Conservation (phyloP, 2,888 invertebrate genomes). For the Acholoe squamosa region DNA sequence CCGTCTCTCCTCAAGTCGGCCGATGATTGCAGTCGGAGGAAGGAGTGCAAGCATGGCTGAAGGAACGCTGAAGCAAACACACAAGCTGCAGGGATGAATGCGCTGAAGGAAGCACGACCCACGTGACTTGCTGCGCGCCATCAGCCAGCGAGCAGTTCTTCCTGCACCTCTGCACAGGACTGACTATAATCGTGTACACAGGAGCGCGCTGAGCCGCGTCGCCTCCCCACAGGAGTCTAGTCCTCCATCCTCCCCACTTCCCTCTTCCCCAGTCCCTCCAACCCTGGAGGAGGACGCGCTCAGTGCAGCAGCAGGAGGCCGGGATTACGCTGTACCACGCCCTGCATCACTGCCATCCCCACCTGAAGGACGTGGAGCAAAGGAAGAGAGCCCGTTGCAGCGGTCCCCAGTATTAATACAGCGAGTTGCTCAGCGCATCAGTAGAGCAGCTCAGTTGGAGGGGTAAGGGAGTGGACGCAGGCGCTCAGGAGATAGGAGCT, state of each 20-base stretch:
- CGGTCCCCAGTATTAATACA: too few species aligned
- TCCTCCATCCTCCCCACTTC: too few species aligned
- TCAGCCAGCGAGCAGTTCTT: not conserved
- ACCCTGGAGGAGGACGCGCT: too few species aligned
- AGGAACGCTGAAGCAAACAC: not conserved
- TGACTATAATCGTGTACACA: not conserved
- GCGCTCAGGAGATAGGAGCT: not conserved
- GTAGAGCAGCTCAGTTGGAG: not conserved
- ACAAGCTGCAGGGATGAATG: too few species aligned
- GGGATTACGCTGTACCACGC: too few species aligned
- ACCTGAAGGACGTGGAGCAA: too few species aligned
- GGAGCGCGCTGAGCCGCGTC: not conserved
- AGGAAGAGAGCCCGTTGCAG: too few species aligned
- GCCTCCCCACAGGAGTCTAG: too few species aligned
- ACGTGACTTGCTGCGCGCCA: slow-evolving; percentile 2
- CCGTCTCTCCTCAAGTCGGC: not conserved
- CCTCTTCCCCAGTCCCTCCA: too few species aligned
- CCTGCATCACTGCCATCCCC: too few species aligned
- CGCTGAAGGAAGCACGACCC: not conserved
- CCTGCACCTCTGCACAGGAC: not conserved
- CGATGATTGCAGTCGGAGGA: not conserved
- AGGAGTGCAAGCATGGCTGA: not conserved
- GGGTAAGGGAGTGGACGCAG: not conserved
- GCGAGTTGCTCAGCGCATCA: not conserved
- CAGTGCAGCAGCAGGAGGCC: too few species aligned